Evolutionary conservation across 2,797 vertebrate genomes (phyloP).

Genomic region (Brachymystax lenok): DNA sequence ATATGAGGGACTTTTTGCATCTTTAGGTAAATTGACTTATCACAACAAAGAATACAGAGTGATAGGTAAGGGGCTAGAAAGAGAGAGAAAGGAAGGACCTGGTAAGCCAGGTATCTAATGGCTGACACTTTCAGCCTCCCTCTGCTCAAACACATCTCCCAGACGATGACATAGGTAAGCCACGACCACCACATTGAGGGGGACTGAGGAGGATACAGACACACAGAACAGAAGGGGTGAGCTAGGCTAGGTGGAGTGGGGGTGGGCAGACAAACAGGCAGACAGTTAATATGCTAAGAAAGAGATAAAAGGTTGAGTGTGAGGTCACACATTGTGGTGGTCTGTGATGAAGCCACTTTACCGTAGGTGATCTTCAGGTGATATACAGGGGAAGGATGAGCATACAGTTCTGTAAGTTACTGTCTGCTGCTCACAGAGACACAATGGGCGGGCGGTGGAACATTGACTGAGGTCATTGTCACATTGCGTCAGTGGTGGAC

Average conservation of each 20-base stretch:
- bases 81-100: background rate
- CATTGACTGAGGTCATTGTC: constrained; percentile 7
- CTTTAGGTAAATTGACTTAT: background rate
- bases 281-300: constrained; percentile 16
- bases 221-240: background rate
- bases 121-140: background rate
- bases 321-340: background rate
- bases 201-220: constrained; percentile 14
- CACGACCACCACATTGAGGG: constrained; percentile 4
- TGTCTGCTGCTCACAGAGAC: background rate
- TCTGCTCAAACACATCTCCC: background rate
- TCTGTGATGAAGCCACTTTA: background rate
- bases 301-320: constrained; percentile 8
- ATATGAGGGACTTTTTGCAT: background rate
- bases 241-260: background rate
- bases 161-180: constrained; percentile 6
- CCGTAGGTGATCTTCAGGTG: constrained; percentile 14
- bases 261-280: constrained; percentile 40
- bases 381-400: constrained; percentile 25
- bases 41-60: background rate
- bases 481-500: constrained; percentile 15
- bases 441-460: background rate
- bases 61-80: background rate
- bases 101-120: background rate
- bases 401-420: constrained; percentile 5